Evolutionary conservation across 2,888 invertebrate genomes (phyloP), one percentile per base, ranked within the genome.

Genomic region (Eristalis intricaria): DNA sequence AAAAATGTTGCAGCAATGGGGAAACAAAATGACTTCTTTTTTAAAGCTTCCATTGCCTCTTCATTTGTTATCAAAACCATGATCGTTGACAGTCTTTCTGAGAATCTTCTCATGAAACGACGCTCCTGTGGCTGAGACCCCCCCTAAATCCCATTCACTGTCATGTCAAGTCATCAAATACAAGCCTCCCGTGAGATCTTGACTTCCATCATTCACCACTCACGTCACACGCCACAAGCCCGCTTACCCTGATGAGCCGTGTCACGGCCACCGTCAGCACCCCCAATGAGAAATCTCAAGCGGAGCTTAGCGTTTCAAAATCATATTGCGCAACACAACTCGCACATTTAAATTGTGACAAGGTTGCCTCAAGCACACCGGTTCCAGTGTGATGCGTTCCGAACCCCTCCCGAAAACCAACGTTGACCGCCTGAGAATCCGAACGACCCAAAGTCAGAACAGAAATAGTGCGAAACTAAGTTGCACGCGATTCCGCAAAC

Each of bases 401-500:
- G 50, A 66, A 22, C 40, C 23, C 60, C 23, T n/a, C 60, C 10
- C 32, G 2, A 15, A 19, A 50, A 19, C n/a, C n/a, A n/a, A 4
- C 50, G n/a, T 0, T 19, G 19, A 32, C 32, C 19, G 19, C 11
- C 60, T 11, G 15, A 60, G 60, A 26, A 60, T 19, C 19, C 4
- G 50, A 50, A 19, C 50, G 50, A 19, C 22, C 22, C 60, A 29
- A 79, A 70, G 43, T 23, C 60, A 66, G 50, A 76, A 63, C 73
- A 77, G 32, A 64, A 74, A 73, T 22, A 77, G 76, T 76, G 76
- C 63, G 71, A 76, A 79, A 78, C 78, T 69, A 65, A 66, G 70
- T 86, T 78, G 70, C 71, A 86, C 86, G 73, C 78, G 78, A 75
- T 87, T 66, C 70, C 75, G 66, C 79, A 87, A 65, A 83, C 50